phyloP scores from a whole-genome alignment of 2,797 vertebrate genomes.

The Smutsia gigantea region DNA sequence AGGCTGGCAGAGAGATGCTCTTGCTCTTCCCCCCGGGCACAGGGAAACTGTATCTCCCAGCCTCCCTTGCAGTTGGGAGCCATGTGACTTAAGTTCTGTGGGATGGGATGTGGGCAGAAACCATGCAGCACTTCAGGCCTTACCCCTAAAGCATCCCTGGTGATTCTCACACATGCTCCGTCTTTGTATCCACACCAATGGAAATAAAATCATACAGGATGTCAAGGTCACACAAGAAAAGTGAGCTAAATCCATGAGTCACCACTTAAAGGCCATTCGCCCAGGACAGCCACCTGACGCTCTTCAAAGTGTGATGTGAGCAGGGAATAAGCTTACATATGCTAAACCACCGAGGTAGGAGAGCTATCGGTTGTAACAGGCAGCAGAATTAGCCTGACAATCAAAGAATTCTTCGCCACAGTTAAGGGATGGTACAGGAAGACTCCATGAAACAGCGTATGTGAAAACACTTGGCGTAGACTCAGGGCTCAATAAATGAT shows the following conservation, averaged over 20 bases:
- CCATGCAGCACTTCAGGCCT: background rate
- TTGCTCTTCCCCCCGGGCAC: background rate
- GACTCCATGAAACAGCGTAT: background rate
- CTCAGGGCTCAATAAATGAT: background rate
- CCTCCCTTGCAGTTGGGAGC: background rate
- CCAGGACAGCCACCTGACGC: background rate
- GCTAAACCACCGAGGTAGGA: background rate
- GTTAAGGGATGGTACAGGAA: background rate
- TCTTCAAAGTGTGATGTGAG: background rate
- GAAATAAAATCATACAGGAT: background rate
- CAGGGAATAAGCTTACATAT: background rate
- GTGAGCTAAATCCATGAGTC: background rate
- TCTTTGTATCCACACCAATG: background rate
- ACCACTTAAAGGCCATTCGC: background rate
- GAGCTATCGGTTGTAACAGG: background rate
- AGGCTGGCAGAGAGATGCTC: accelerated
- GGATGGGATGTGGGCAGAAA: background rate
- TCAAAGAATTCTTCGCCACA: background rate
- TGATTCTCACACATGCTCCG: background rate
- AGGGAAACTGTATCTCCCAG: no score
- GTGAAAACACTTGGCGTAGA: background rate
- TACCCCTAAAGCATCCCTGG: no score
- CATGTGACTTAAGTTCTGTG: background rate
- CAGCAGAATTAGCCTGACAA: background rate
- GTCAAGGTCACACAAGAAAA: background rate